Evolutionary conservation across 2,888 invertebrate genomes (phyloP), one percentile per base, ranked within the genome.

Genomic region (Resseliella maxima): DNA sequence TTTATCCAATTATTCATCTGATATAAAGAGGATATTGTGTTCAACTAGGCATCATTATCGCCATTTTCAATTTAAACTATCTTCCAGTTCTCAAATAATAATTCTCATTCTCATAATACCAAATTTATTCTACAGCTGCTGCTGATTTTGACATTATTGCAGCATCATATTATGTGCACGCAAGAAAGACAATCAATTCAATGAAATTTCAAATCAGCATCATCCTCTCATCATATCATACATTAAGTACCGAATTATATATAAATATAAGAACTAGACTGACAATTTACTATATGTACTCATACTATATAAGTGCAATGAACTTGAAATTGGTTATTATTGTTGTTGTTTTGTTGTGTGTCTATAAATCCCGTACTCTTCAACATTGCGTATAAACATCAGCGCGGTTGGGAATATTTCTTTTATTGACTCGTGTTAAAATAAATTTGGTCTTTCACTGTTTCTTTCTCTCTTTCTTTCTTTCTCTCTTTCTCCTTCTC

Each of bases 321-420:
- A 83, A 83, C 83, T 83, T 83, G 83, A 83, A 83, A 83, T 83
- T 83, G 83, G 83, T 38, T 83, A 38, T 83, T 38, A 83, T 83
- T 83, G 83, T 83, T 83, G 83, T 36, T 83, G 83, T 31, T 27
- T n/a, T n/a, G 24, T 24, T 59, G 59, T 31, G 72, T 35, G 72
- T 35, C 72, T 72, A 31, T 27, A 31, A 24, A 24, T 83, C 83
- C 38, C 83, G 83, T 38, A 83, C 83, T n/a, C 27, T 83, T 31
- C 6, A 72, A 18, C 72, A 15, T 35, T 72, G 18, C 31, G 72
- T 72, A 72, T 72, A n/a, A 38, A 24, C 38, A 83, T 83, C n/a
- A 83, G 6, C 31, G 31, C 36, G 38, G 38, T 5, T 18, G 5
- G n/a, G 83, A 83, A 83, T 83, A 72, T 27, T 38, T 12, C 54